Evolutionary conservation across 2,888 invertebrate species (phyloP).

Genomic region (Drosophila flavopinicola): DNA sequence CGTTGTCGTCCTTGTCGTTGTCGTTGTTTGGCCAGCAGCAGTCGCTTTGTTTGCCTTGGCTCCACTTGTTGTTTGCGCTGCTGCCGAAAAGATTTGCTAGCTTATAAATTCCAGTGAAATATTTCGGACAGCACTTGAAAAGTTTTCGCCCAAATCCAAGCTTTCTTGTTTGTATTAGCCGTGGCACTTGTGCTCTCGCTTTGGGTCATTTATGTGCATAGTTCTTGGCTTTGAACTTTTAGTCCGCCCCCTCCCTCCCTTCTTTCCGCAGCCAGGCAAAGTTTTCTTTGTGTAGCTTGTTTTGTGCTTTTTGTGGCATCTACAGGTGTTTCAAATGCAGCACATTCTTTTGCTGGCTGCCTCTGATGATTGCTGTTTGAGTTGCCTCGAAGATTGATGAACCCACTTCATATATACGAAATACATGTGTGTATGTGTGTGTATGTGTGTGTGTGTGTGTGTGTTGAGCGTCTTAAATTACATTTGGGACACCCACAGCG

Average conservation of each 20-base stretch:
- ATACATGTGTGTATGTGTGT: conserved; percentile 18
- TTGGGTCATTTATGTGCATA: conserved; percentile 73
- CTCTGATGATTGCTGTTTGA: conserved; percentile 50
- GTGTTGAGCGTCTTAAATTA: conserved; percentile 40
- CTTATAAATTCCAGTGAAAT: conserved; percentile 76
- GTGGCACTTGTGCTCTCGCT: conserved; percentile 44
- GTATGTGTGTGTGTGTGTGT: not conserved
- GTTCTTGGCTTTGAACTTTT: conserved; percentile 66
- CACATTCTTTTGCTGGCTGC: conserved; percentile 4
- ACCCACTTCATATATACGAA: conserved; percentile 35
- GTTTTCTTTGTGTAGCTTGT: conserved; percentile 32
- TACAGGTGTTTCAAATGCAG: conserved; percentile 58
- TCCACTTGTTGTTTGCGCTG: conserved; percentile 51
- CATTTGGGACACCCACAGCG: conserved; percentile 39
- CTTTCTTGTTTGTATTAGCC: conserved; percentile 65
- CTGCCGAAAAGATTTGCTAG: conserved; percentile 65
- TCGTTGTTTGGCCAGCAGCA: conserved; percentile 45
- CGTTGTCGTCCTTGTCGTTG: conserved; percentile 1
- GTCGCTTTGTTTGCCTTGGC: conserved; percentile 41
- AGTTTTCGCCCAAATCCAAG: conserved; percentile 47
- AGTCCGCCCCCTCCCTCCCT: not conserved
- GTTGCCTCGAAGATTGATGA: conserved; percentile 65
- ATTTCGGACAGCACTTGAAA: conserved; percentile 73
- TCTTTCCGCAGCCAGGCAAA: no score
- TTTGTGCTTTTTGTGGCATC: conserved; percentile 43